These are phyloP conservation scores for Stegostoma tigrinum DNA, from an alignment of 2,113 vertebrate genomes.

Conservation along the genomic window DNA sequence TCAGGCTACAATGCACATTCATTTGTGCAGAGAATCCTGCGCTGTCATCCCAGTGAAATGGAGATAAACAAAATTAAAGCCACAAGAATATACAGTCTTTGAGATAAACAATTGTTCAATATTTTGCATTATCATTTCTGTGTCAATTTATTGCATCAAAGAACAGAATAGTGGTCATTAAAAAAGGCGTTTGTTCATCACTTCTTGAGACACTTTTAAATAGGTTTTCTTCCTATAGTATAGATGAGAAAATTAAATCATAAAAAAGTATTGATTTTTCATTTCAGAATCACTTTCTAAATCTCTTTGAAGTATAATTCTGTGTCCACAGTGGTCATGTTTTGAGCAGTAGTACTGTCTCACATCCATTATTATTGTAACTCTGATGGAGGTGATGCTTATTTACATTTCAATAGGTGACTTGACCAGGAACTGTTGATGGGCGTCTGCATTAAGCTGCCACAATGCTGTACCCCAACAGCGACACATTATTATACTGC, in stretches of 20 bases:
- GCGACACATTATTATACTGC: slow-evolving; percentile 32
- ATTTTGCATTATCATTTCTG: slow-evolving; percentile 9
- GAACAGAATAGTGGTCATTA: slow-evolving; percentile 28
- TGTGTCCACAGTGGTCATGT: slow-evolving; percentile 20
- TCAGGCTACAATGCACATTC: slow-evolving; percentile 24
- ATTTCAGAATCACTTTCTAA: slow-evolving; percentile 21
- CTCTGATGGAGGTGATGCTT: slow-evolving; percentile 30
- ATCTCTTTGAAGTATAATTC: slow-evolving; percentile 34
- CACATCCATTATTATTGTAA: slow-evolving; percentile 19
- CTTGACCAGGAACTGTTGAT: slow-evolving; percentile 36
- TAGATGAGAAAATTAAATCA: slow-evolving; percentile 27
- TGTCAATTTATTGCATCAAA: slow-evolving; percentile 13
- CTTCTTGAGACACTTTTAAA: background rate
- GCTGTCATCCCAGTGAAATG: slow-evolving; percentile 28
- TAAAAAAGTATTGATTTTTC: slow-evolving; percentile 23
- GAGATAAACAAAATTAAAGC: slow-evolving; percentile 36
- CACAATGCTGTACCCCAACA: slow-evolving; percentile 32
- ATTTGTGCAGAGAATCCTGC: slow-evolving; percentile 22
- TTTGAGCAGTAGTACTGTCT: background rate
- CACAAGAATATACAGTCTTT: background rate
- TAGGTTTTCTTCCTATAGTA: background rate
- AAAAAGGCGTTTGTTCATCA: slow-evolving; percentile 13
- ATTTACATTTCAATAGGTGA: slow-evolving; percentile 36
- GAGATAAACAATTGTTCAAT: slow-evolving; percentile 23
- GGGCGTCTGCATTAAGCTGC: slow-evolving; percentile 12